Conservation (phyloP, 2,888 invertebrate species). For the Slavum lentiscoides region DNA sequence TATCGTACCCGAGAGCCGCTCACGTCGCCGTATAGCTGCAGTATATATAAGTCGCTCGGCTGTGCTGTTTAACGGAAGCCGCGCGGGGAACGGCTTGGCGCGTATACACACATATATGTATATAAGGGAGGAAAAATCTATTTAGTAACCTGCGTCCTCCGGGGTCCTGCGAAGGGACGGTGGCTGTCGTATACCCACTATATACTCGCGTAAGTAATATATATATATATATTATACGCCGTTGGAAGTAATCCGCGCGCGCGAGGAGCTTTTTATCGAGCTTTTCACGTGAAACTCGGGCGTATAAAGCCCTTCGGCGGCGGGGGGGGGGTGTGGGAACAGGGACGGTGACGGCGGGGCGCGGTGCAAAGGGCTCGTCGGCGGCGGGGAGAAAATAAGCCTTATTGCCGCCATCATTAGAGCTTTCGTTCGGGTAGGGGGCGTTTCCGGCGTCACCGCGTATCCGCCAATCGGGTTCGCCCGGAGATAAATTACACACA, state of each 20-base stretch:
- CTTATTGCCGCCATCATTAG: conserved; percentile 54
- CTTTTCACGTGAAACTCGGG: conserved; percentile 34
- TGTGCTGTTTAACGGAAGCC: no score
- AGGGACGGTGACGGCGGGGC: background rate
- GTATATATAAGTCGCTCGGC: no score
- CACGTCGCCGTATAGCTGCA: no score
- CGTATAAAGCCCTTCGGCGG: no score
- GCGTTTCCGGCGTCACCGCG: conserved; percentile 51
- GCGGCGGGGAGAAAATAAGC: conserved; percentile 6
- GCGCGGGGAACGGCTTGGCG: no score
- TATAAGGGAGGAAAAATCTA: conserved; percentile 18
- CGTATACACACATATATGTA: no score
- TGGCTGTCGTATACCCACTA: background rate
- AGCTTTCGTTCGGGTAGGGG: conserved; percentile 51
- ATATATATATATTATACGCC: background rate
- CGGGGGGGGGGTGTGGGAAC: no score
- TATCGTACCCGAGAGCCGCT: no score
- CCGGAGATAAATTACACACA: conserved; percentile 44
- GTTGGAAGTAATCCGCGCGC: conserved; percentile 41
- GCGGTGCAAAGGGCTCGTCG: background rate
- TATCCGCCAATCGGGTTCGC: conserved; percentile 49
- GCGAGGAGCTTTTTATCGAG: conserved; percentile 52
- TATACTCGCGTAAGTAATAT: background rate
- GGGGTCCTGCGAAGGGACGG: background rate
- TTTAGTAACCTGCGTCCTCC: conserved; percentile 7